Base-by-base conservation (phyloP, 1,140 invertebrate species). In the Euwallacea similis region DNA sequence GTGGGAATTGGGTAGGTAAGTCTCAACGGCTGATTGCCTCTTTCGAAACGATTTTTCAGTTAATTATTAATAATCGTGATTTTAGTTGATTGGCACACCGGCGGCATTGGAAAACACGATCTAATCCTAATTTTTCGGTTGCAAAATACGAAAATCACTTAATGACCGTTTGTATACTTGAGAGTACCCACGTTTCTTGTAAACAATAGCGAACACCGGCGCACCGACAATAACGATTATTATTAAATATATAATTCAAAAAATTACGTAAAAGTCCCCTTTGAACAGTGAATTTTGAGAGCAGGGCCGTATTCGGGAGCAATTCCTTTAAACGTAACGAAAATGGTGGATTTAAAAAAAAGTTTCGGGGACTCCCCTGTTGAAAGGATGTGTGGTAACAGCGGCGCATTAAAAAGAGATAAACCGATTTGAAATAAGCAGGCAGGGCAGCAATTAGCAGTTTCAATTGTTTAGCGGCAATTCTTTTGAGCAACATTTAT, bases 401-500 rank as follows among this genome's bases (percentile, higher is more conserved):
- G 60, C 33, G 33, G n/a, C 59, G 67, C 58, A 69, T 69, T 69
- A 69, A 69, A 69, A 69, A 69, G 33, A 69, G 67, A 69, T 69
- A 69, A 69, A 69, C 46, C 42, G 44, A 69, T 69, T 69, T 69
- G 9, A 55, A 59, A 59, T 53, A 56, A 44, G 47, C 64, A 60
- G 66, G 10, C 56, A 16, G 7, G 42, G 15, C 56, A 54, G 55
- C 67, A 69, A 69, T 69, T 69, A 69, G 59, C 59, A 61, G 47
- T 62, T 62, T 69, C 67, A 62, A 69, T 69, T 69, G 67, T 69
- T 69, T 46, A 55, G 44, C 54, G 33, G 59, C 58, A 63, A 63
- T 55, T 62, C 44, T 56, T 69, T 68, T 69, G 67, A 69, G 67
- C 67, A 69, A 69, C 67, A 69, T 69, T 69, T 63, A 63, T 62